Conservation (phyloP, 2,797 vertebrate species). For the Chiroxiphia lanceolata region DNA sequence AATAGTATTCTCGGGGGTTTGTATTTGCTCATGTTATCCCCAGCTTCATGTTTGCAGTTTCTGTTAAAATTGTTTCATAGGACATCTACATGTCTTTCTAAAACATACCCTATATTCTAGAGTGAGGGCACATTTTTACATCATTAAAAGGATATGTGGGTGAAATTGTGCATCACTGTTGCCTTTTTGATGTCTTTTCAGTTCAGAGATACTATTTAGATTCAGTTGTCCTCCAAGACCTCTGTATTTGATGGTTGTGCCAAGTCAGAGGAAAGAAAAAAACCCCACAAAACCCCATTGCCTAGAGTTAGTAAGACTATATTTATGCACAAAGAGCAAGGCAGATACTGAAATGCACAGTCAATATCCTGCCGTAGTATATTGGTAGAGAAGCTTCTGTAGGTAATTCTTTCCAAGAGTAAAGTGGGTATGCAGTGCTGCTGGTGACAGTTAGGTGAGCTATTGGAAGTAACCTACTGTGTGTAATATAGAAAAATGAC, state of each 20-base stretch:
- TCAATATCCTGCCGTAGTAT: not conserved
- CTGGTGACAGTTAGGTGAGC: not conserved
- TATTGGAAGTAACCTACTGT: not conserved
- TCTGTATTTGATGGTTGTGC: not conserved
- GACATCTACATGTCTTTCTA: not conserved
- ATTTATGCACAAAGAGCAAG: not conserved
- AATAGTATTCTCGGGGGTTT: not conserved
- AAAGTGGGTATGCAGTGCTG: not conserved
- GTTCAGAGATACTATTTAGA: not conserved
- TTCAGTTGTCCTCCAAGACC: not conserved
- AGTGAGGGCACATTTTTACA: not conserved
- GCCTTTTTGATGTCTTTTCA: not conserved
- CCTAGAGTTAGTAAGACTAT: not conserved
- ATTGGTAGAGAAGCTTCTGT: not conserved
- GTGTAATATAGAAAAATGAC: not conserved
- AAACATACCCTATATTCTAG: not conserved
- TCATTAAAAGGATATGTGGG: not conserved
- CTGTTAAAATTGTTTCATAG: not conserved
- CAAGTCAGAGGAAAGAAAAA: not conserved
- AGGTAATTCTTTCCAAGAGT: not conserved
- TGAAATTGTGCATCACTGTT: not conserved
- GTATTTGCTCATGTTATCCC: not conserved
- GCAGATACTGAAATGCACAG: not conserved
- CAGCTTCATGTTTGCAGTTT: not conserved
- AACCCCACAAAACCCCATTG: not conserved